Evolutionary conservation across 2,113 vertebrate species (phyloP).

Genomic region (Clarias batrachus): DNA sequence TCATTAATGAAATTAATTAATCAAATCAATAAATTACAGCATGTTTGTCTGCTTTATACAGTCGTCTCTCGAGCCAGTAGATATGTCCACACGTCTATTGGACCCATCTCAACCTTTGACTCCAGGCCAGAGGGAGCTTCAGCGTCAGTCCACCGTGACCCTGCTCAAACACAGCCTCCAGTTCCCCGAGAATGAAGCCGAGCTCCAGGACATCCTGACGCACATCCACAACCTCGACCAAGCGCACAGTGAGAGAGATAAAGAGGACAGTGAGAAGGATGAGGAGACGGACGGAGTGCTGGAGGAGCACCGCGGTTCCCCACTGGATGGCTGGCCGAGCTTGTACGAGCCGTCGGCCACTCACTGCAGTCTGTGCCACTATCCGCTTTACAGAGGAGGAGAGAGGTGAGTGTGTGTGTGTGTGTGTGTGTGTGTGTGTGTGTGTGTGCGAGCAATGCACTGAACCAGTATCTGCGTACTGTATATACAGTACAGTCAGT

Average conservation of each 20-base stretch:
- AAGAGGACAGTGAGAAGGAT: not conserved
- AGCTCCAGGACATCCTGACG: constrained; percentile 84
- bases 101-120: constrained; percentile 78
- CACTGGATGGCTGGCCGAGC: constrained; percentile 89
- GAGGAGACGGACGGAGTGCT: constrained; percentile 38
- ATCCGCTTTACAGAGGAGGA: constrained; percentile 87
- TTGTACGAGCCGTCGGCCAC: constrained; percentile 87
- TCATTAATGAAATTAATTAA: too few relatives aligned
- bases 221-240: constrained; percentile 93
- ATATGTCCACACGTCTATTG: constrained; percentile 59
- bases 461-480: not conserved
- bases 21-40: too few relatives aligned
- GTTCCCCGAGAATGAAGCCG: constrained; percentile 88
- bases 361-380: constrained; percentile 88
- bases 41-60: not conserved
- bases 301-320: constrained; percentile 78
- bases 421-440: constrained; percentile 53
- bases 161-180: constrained; percentile 85
- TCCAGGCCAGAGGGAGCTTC: constrained; percentile 80
- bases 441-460: not conserved
- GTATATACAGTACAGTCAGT: not conserved
- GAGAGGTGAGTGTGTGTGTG: constrained; percentile 77
- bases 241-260: constrained; percentile 34
- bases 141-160: constrained; percentile 88
- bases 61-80: constrained; percentile 25